Base-by-base conservation (phyloP, 35 echinoderm and acorn worm species). In the Lytechinus pictus region DNA sequence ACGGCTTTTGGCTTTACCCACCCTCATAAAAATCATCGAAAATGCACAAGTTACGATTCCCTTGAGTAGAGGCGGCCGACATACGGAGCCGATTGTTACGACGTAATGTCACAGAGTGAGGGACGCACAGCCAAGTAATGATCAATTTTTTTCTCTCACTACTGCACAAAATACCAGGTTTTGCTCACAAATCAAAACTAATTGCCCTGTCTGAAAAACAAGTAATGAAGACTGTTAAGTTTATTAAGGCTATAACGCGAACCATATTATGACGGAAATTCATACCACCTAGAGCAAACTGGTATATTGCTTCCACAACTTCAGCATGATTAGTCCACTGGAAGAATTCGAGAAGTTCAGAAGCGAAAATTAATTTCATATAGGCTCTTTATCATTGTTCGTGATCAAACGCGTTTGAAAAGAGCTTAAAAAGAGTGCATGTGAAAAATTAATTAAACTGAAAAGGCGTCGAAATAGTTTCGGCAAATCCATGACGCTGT, bases 171-270 rank as follows among this genome's bases (percentile, higher is more conserved):
- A 93, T 54, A 55, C 92, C 92, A 93, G 92, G 92, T 93, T 93
- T 54, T 10, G n/a, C 29, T 57, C 92, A 27, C 92, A 93, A 93
- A 93, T 93, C 92, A 93, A 55, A 57, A 93, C 92, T 93, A 93
- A 93, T 93, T 93, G 92, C 92, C 92, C 53, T 93, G 92, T 93
- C 92, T 53, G 66, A 79, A 79, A 24, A 79, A 79, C 66, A 79
- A 79, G 66, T 16, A n/a, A 79, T 79, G 66, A 79, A 16, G 66
- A 79, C 66, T 79, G 16, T 1, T 79, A 79, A 24, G 66, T 79
- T 79, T 79, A 24, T 19, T 79, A 79, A 79, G 66, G 66, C n/a
- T 79, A 79, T 71, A 71, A 71, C 21, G 66, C n/a, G 16, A 79
- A 79, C 21, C 66, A 24, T 79, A 79, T 57, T 6, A 71, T 4